phyloP scores from a whole-genome alignment of 2,113 vertebrate species.

The Mixornis gularis region DNA sequence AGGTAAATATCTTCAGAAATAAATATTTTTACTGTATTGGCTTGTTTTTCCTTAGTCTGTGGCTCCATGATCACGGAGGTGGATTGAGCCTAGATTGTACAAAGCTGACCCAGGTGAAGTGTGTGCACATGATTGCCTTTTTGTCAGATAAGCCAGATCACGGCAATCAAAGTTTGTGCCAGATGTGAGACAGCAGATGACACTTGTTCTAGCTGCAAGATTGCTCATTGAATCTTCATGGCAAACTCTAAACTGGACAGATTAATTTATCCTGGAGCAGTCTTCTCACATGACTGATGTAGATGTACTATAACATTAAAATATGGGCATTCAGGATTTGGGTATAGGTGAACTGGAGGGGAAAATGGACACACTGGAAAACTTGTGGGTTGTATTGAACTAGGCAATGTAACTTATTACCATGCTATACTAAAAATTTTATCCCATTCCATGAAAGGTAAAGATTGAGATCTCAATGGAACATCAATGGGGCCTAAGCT shows the following conservation, averaged over 20 bases:
- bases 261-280: neutral
- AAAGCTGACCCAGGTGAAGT: neutral
- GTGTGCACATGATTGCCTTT: neutral
- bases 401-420: neutral
- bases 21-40: constrained; percentile 75
- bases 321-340: neutral
- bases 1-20: constrained; percentile 82
- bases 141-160: neutral
- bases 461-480: neutral
- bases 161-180: neutral
- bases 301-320: neutral
- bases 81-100: fast-evolving
- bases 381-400: neutral
- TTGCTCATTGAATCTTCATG: neutral
- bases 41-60: neutral
- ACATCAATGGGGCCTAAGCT: neutral
- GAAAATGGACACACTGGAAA: neutral
- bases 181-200: neutral
- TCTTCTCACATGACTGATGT: neutral
- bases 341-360: neutral
- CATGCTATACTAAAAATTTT: neutral
- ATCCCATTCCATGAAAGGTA: neutral
- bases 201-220: neutral
- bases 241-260: neutral
- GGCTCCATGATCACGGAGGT: fast-evolving